These are phyloP conservation scores for Sebastes cheni DNA, from an alignment of 2,797 vertebrate genomes.

Conservation along the genomic window DNA sequence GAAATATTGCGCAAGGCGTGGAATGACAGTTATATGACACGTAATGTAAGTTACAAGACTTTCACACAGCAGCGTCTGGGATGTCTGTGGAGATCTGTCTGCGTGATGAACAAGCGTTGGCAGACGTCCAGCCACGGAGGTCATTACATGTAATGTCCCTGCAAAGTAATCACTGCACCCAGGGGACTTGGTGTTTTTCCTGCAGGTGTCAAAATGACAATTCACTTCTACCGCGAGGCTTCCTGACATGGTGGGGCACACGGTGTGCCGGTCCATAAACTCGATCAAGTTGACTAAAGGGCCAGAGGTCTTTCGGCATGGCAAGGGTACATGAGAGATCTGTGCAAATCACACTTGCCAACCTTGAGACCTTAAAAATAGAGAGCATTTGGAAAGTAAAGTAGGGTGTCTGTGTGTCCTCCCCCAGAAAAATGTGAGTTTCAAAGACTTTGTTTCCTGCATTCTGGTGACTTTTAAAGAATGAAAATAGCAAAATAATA, in stretches of 20 bases:
- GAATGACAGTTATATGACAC: slow-evolving; percentile 7
- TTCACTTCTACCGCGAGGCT: slow-evolving; percentile 34
- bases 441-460: no score
- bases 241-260: slow-evolving; percentile 27
- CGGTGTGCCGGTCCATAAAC: slow-evolving; percentile 38
- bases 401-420: no score
- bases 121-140: slow-evolving; percentile 50
- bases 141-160: slow-evolving; percentile 57
- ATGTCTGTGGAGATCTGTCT: slow-evolving; percentile 5
- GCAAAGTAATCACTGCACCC: slow-evolving; percentile 61
- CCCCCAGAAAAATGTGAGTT: no score
- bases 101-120: slow-evolving; percentile 49
- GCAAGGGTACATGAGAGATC: background rate
- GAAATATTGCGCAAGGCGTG: background rate
- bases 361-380: no score
- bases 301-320: background rate
- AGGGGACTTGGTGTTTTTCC: slow-evolving; percentile 38
- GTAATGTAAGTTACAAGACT: background rate
- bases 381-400: no score
- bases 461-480: no score
- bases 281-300: slow-evolving; percentile 20
- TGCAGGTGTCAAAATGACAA: slow-evolving; percentile 47
- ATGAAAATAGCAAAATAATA: no score
- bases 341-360: background rate
- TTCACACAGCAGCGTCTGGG: background rate